Evolutionary conservation across 2,113 vertebrate species (phyloP).

Genomic region (Rhineura floridana): DNA sequence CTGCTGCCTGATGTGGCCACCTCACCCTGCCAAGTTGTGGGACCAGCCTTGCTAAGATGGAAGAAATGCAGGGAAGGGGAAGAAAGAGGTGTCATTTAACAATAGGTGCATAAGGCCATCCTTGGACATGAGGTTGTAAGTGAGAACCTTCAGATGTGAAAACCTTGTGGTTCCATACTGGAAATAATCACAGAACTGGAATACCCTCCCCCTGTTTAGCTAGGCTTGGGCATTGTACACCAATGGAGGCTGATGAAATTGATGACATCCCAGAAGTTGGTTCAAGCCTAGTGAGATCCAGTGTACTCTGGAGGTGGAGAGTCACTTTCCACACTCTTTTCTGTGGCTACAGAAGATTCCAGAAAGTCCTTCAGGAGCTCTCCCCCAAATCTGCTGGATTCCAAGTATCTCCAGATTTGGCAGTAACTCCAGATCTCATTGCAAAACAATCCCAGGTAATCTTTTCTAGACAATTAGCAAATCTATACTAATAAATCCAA

Average conservation of each 20-base stretch:
- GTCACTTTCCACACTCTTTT: neutral
- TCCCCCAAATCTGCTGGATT: neutral
- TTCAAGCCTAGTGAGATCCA: neutral
- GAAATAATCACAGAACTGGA: neutral
- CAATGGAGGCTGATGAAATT: neutral
- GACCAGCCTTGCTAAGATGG: neutral
- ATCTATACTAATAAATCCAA: slow-evolving; percentile 25
- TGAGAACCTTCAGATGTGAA: neutral
- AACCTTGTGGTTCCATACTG: neutral
- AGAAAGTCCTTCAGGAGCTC: neutral
- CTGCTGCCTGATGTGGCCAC: too few species aligned
- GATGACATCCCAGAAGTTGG: neutral
- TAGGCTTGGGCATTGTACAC: neutral
- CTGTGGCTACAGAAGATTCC: neutral
- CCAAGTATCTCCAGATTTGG: neutral
- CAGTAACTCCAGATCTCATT: neutral
- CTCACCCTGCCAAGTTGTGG: too few species aligned
- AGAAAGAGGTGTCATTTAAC: neutral
- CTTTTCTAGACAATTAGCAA: slow-evolving; percentile 29
- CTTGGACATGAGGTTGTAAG: neutral
- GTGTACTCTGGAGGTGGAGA: neutral
- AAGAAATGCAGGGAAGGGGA: neutral
- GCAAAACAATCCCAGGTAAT: slow-evolving; percentile 9
- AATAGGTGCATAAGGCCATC: neutral
- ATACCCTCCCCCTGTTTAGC: neutral